Percentiles rank a stretch among this genome's conserved stretches.
Evolutionary conservation across 2,888 invertebrate species (phyloP).

Genomic region (Dicycla oo): DNA sequence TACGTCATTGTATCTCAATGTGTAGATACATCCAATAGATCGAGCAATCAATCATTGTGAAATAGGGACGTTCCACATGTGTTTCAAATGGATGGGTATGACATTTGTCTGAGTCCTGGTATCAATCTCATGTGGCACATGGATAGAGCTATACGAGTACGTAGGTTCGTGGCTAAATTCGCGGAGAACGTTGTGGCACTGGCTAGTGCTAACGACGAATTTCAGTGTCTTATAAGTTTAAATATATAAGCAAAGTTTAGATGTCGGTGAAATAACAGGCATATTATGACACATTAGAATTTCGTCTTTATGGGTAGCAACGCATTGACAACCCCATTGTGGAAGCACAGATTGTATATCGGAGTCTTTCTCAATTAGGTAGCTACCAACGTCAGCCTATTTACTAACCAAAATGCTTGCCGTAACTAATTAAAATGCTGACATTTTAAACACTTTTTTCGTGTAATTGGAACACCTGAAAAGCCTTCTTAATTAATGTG

Average conservation of each 20-base stretch:
- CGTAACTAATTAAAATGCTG: conserved; percentile 11
- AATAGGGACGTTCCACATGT: conserved; percentile 14
- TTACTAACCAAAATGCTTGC: neutral
- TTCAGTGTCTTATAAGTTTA: too few species aligned
- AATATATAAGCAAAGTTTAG: too few species aligned
- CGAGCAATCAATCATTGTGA: conserved; percentile 33
- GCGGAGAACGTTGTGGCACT: neutral
- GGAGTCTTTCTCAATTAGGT: neutral
- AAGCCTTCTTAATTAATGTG: conserved; percentile 22
- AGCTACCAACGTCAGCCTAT: neutral
- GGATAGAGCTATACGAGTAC: neutral
- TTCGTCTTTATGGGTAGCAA: neutral
- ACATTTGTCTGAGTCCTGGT: conserved; percentile 19
- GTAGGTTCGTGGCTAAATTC: neutral
- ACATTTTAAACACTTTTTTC: neutral
- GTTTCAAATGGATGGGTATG: conserved; percentile 26
- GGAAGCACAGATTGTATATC: neutral
- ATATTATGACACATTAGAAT: neutral
- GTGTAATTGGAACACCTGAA: conserved; percentile 16
- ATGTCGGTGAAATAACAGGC: too few species aligned
- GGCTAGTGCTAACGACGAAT: too few species aligned
- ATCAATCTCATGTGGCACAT: neutral
- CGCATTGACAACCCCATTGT: neutral
- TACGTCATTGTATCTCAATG: conserved; percentile 7
- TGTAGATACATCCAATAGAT: neutral